These are phyloP conservation scores for Netelia fuscicornis DNA, from an alignment of 2,888 invertebrate species.

Conservation along the genomic window DNA sequence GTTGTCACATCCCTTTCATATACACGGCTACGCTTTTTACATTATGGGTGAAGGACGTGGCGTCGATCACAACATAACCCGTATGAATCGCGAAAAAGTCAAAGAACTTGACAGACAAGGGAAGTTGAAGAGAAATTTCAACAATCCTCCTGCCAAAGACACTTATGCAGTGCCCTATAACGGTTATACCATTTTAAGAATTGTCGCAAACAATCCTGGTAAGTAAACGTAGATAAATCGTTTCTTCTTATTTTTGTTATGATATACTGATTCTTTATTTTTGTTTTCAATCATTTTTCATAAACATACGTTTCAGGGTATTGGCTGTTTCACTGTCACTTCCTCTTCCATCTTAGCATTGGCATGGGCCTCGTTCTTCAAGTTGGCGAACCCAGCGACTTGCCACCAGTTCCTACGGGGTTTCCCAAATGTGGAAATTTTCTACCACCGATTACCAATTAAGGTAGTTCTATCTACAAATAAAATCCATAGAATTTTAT, in stretches of 20 bases:
- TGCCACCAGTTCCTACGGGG: constrained; percentile 74
- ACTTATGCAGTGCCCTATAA: constrained; percentile 95
- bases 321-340: constrained; percentile 81
- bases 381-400: constrained; percentile 71
- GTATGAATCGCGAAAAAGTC: constrained; percentile 9
- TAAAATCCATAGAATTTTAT: too few species aligned
- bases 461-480: too few species aligned
- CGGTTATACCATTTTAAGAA: constrained; percentile 94
- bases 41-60: constrained; percentile 91
- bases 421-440: constrained; percentile 76
- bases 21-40: constrained; percentile 93
- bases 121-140: constrained; percentile 39
- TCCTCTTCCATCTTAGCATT: constrained; percentile 74
- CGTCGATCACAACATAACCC: constrained; percentile 30
- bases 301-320: constrained; percentile 73
- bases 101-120: constrained; percentile 37
- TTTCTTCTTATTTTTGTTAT: background rate
- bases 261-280: background rate
- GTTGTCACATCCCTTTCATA: constrained; percentile 94
- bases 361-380: constrained; percentile 78
- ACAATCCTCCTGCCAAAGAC: constrained; percentile 92
- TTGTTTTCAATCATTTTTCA: constrained; percentile 22
- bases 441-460: constrained; percentile 44
- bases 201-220: constrained; percentile 96
- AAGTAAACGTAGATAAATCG: constrained; percentile 66